Base-by-base conservation (phyloP, 2,888 invertebrate genomes). In the Lottia gigantea region DNA sequence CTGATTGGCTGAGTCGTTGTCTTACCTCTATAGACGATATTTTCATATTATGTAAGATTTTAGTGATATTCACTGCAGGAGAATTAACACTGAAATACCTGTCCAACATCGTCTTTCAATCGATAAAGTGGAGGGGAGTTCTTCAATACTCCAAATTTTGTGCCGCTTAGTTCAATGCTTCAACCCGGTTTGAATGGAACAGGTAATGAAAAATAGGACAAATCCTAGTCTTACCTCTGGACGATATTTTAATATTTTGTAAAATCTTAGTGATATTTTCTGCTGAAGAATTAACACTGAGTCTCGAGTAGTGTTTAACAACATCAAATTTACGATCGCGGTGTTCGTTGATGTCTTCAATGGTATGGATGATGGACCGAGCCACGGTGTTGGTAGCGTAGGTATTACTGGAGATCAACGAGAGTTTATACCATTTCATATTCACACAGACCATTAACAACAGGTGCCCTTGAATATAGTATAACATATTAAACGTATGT, bases 1-100 rank as follows among this genome's bases (percentile, higher is more conserved):
- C n/a, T n/a, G n/a, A n/a, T n/a, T n/a, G n/a, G n/a, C n/a, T n/a
- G n/a, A n/a, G n/a, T n/a, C n/a, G n/a, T n/a, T n/a, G 2, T 72
- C 83, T 71, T 74, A 86, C 86, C 78, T 80, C 86, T 78, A n/a
- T n/a, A 1, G 82, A 83, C 70, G 85, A 84, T 26, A 73, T 67
- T 66, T 78, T 82, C 62, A 85, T 79, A 19, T 65, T 71, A 12
- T 68, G 71, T 16, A 78, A 77, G 63, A 82, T 80, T 14, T 23
- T 40, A n/a, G 76, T 76, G 11, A 84, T 78, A 16, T 67, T 15
- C 1, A 45, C 26, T 46, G 31, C 31, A 31, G 31, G 31, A 31
- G 72, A 74, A 45, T 75, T 75, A 0, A 46, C 6, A 2, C 31
- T 4, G 31, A 31, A 31, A 31, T 6, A 31, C 31, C 31, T 6